phyloP scores from a whole-genome alignment of 2,113 vertebrate species.

The Cololabis saira region DNA sequence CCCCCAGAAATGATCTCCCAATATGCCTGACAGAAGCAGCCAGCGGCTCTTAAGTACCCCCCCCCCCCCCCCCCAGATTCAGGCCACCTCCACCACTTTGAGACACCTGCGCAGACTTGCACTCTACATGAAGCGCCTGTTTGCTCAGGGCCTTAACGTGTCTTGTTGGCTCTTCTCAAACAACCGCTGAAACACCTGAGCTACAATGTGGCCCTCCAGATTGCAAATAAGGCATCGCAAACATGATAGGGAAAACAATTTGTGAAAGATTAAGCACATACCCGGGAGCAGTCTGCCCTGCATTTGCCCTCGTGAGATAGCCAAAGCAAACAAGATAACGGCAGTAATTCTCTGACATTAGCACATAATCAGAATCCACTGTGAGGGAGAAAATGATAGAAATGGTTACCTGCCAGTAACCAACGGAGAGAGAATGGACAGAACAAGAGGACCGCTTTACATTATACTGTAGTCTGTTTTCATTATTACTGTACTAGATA shows the following conservation, averaged over 20 bases:
- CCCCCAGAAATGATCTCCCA: conserved; percentile 48
- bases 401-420: conserved; percentile 43
- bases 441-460: conserved; percentile 31
- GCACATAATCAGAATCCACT: conserved; percentile 72
- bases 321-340: conserved; percentile 75
- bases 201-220: conserved; percentile 63
- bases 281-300: conserved; percentile 76
- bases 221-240: conserved; percentile 67
- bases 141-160: conserved; percentile 71
- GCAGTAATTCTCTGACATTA: conserved; percentile 77
- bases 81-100: conserved; percentile 32
- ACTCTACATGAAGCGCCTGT: conserved; percentile 64
- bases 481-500: conserved; percentile 14
- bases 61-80: conserved; percentile 13
- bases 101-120: conserved; percentile 53
- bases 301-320: conserved; percentile 75
- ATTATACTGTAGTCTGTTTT: conserved; percentile 24
- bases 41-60: conserved; percentile 66
- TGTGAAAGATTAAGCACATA: conserved; percentile 82
- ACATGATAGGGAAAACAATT: conserved; percentile 78
- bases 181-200: conserved; percentile 72
- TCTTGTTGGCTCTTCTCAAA: conserved; percentile 82
- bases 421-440: conserved; percentile 7
- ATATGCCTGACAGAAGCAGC: conserved; percentile 67
- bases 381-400: conserved; percentile 24